phyloP scores from a whole-genome alignment of 2,113 vertebrate species.

The Malurus elegans region DNA sequence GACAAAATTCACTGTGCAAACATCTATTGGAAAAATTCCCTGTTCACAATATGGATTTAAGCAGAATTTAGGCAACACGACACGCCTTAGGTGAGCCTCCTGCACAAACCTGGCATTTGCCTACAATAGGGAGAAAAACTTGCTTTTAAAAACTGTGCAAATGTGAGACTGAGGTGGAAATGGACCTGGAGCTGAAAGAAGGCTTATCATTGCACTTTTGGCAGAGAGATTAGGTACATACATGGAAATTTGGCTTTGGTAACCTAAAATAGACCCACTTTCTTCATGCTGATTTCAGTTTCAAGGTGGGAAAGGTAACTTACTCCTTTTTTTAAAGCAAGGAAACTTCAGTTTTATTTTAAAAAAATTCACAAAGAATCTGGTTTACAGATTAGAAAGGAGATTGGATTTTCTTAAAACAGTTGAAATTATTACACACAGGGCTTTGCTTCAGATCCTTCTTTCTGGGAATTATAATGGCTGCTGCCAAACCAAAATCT shows the following conservation, averaged over 20 bases:
- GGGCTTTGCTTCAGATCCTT: constrained; percentile 23
- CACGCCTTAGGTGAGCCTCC: neutral
- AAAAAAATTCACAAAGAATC: neutral
- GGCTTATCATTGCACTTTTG: neutral
- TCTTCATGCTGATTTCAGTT: neutral
- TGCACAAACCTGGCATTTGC: neutral
- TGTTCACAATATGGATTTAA: neutral
- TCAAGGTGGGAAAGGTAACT: constrained; percentile 14
- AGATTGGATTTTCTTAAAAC: constrained; percentile 12
- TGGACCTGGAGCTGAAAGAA: neutral
- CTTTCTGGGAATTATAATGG: constrained; percentile 32
- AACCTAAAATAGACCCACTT: neutral
- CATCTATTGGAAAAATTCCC: neutral
- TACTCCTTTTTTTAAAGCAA: neutral
- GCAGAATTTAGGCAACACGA: neutral
- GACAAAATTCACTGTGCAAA: neutral
- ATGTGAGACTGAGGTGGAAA: neutral
- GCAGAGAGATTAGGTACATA: neutral
- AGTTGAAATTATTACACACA: neutral
- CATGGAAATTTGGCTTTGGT: neutral
- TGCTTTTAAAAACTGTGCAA: neutral
- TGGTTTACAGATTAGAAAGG: constrained; percentile 43
- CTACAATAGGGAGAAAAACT: neutral
- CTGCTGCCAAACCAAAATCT: constrained; percentile 41
- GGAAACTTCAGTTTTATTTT: neutral